These are phyloP conservation scores for Pegea sp. DNA, from an alignment of 23 tunicate species.

Conservation along the genomic window DNA sequence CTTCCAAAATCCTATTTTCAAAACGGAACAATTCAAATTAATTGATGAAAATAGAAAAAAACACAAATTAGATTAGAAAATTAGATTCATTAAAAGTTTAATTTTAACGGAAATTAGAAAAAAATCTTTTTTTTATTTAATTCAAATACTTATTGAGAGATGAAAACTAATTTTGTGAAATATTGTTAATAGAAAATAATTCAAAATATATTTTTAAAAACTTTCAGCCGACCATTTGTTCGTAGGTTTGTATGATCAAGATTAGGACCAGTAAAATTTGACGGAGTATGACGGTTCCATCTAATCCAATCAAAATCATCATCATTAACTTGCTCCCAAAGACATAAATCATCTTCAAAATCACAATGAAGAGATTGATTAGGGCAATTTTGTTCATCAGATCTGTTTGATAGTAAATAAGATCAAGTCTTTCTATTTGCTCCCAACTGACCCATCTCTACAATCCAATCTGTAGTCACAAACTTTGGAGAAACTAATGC, in stretches of 20 bases:
- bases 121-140: neutral
- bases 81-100: neutral
- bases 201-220: neutral
- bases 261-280: constrained; percentile 49
- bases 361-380: constrained; percentile 28
- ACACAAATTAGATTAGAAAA: constrained; percentile 2
- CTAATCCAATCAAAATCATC: constrained; percentile 75
- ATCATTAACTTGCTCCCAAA: constrained; percentile 59
- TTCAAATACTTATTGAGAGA: neutral
- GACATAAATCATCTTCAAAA: constrained; percentile 47
- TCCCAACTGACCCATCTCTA: constrained; percentile 44
- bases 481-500: constrained; percentile 7
- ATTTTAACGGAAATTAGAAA: neutral
- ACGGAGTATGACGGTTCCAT: constrained; percentile 40
- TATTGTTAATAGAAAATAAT: neutral
- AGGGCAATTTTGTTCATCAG: constrained; percentile 60
- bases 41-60: too few species aligned
- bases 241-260: constrained; percentile 38
- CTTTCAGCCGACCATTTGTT: constrained; percentile 32
- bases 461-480: constrained; percentile 79
- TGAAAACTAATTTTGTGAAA: neutral
- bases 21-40: too few species aligned
- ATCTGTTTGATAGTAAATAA: constrained; percentile 10
- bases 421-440: neutral
- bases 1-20: too few species aligned